phyloP scores from a whole-genome alignment of 2,113 vertebrate genomes.

The Sialia sialis region DNA sequence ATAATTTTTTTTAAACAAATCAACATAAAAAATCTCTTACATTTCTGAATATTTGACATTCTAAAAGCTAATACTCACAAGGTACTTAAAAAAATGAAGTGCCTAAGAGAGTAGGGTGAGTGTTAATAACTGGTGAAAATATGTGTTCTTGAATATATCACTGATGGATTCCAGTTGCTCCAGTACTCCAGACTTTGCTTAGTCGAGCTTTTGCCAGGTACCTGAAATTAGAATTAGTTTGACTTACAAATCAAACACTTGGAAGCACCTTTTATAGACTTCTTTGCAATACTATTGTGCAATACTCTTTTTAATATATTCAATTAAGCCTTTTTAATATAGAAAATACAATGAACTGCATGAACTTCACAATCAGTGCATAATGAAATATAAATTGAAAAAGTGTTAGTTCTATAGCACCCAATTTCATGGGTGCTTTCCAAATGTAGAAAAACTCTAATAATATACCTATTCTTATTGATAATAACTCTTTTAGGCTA shows the following conservation, averaged over 20 bases:
- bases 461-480: background rate
- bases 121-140: background rate
- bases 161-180: background rate
- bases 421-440: background rate
- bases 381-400: background rate
- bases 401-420: background rate
- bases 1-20: background rate
- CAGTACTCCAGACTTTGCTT: background rate
- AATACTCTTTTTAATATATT: background rate
- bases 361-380: background rate
- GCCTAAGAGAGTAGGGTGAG: background rate
- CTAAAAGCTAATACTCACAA: background rate
- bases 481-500: background rate
- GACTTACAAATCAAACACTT: background rate
- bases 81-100: background rate
- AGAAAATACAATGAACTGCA: background rate
- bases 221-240: background rate
- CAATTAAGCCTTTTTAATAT: background rate
- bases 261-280: background rate
- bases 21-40: background rate
- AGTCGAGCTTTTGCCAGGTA: background rate
- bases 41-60: background rate
- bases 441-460: background rate
- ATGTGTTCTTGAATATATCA: background rate
- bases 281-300: background rate